Evolutionary conservation across 2,888 invertebrate species (phyloP).

Genomic region (Leucophenga maculata): DNA sequence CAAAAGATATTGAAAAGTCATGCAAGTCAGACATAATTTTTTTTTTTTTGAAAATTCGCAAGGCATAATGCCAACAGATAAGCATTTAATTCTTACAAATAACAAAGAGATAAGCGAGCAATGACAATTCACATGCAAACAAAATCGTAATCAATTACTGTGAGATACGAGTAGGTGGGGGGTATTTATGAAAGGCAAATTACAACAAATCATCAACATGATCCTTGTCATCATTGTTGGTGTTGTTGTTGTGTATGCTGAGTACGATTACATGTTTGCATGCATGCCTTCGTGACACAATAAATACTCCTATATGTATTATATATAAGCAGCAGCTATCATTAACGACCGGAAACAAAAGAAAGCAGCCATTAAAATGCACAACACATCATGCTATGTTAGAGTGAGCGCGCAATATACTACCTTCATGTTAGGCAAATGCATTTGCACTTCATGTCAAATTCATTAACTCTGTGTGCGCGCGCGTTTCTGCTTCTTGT

Average conservation of each 20-base stretch:
- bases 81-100: slow-evolving; percentile 20
- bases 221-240: too few species aligned
- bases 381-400: neutral
- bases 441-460: slow-evolving; percentile 17
- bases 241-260: too few species aligned
- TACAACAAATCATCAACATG: too few species aligned
- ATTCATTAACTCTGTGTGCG: slow-evolving; percentile 5
- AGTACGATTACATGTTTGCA: neutral
- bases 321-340: slow-evolving; percentile 14
- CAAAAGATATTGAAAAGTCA: slow-evolving; percentile 16
- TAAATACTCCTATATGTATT: neutral
- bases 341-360: slow-evolving; percentile 19
- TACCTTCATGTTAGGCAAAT: slow-evolving; percentile 1
- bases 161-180: neutral
- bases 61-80: neutral
- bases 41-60: slow-evolving; percentile 1
- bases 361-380: neutral
- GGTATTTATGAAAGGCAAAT: too few species aligned
- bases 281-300: neutral
- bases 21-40: slow-evolving; percentile 2
- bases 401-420: neutral
- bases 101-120: neutral
- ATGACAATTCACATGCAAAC: neutral
- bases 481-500: neutral
- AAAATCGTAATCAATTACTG: slow-evolving; percentile 13